These are phyloP conservation scores for Penaeus indicus DNA, from an alignment of 1,140 invertebrate genomes.

Conservation along the genomic window DNA sequence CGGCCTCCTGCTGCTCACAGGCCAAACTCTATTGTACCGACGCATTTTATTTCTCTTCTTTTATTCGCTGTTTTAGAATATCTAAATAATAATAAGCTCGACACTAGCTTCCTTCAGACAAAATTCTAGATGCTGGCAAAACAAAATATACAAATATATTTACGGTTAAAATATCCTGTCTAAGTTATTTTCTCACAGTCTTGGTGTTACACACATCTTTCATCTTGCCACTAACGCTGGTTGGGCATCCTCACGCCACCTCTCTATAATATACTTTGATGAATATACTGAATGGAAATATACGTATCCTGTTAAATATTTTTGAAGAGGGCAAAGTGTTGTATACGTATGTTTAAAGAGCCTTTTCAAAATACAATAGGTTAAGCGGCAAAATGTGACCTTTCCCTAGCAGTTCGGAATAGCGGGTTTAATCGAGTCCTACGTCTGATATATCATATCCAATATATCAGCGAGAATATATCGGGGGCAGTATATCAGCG, in stretches of 20 bases:
- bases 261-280: conserved; percentile 11
- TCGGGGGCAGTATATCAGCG: conserved; percentile 61
- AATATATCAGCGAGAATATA: conserved; percentile 64
- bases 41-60: no score
- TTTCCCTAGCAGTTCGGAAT: conserved; percentile 9
- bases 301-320: no score
- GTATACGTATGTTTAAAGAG: no score
- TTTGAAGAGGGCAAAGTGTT: no score
- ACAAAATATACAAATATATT: not conserved
- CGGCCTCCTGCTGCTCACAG: no score
- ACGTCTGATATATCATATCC: conserved; percentile 62
- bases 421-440: conserved; percentile 58
- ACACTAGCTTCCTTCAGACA: no score
- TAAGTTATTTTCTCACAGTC: conserved; percentile 47
- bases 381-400: no score
- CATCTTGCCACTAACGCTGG: conserved; percentile 39
- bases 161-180: not conserved
- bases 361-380: no score
- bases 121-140: not conserved
- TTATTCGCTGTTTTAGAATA: no score
- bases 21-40: no score
- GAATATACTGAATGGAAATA: no score
- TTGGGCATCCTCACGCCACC: not conserved
- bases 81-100: no score
- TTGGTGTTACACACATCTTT: conserved; percentile 47